A percentile compares a stretch with the other conserved stretches of the same genome.
Evolutionary conservation across 92 coral and sea anemone genomes (phyloP).

Genomic region (Palythoa grandis): DNA sequence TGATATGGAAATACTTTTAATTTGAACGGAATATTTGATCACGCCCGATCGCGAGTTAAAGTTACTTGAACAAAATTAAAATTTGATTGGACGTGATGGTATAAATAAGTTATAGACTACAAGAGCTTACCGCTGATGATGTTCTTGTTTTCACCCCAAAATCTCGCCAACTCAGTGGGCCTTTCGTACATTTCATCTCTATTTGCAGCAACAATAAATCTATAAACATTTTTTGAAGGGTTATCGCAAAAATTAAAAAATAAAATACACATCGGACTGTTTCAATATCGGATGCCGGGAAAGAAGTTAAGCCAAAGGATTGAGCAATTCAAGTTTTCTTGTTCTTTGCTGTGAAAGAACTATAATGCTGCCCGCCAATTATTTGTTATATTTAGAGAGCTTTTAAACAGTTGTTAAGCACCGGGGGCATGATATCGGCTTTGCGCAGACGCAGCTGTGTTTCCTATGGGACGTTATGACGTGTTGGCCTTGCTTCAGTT

Average conservation of each 20-base stretch:
- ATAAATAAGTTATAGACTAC: not conserved
- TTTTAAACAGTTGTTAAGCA: too few relatives aligned
- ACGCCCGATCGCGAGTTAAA: too few relatives aligned
- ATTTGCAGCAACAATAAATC: slow-evolving; percentile 76
- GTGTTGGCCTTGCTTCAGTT: too few relatives aligned
- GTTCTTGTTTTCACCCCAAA: slow-evolving; percentile 45
- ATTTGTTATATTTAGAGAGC: too few relatives aligned
- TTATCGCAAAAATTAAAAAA: slow-evolving; percentile 71
- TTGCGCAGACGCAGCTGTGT: too few relatives aligned
- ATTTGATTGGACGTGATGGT: not conserved
- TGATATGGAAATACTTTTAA: too few relatives aligned
- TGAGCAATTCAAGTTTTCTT: not conserved
- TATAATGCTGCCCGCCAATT: too few relatives aligned
- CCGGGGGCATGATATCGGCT: too few relatives aligned
- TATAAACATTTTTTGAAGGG: slow-evolving; percentile 78
- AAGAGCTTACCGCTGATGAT: slow-evolving; percentile 45
- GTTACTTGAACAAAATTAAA: too few relatives aligned
- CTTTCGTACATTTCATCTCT: slow-evolving; percentile 83
- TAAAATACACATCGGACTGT: slow-evolving; percentile 69
- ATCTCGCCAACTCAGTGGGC: slow-evolving; percentile 72
- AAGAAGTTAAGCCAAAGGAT: not conserved
- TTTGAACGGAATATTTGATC: too few relatives aligned
- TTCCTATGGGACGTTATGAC: too few relatives aligned
- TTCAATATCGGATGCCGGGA: not conserved
- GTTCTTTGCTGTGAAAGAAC: not conserved